A percentile compares a stretch with the other conserved stretches of the same genome.
Evolutionary conservation across 1,140 invertebrate species (phyloP).

Genomic region (Carcinoscorpius rotundicauda): DNA sequence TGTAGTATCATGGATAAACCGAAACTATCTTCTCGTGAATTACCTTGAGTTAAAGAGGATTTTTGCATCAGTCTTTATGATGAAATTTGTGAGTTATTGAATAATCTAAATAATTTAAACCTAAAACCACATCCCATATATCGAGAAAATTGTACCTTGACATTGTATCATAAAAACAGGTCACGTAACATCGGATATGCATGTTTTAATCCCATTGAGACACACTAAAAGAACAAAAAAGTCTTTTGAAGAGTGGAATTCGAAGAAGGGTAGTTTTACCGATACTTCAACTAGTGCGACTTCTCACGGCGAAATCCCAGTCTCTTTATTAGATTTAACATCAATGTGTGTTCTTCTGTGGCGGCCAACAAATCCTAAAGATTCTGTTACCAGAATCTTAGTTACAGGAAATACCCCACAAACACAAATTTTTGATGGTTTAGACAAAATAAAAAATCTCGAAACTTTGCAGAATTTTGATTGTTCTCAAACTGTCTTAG

Average conservation of each 20-base stretch:
- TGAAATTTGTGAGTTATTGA: constrained; percentile 70
- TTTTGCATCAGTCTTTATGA: constrained; percentile 71
- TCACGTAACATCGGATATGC: constrained; percentile 93
- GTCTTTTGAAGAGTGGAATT: constrained; percentile 79
- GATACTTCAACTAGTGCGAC: constrained; percentile 22
- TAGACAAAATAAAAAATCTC: too few species aligned
- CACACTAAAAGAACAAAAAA: constrained; percentile 87
- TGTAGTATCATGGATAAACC: constrained; percentile 61
- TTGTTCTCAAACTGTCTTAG: too few species aligned
- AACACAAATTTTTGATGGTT: too few species aligned
- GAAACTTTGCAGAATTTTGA: too few species aligned
- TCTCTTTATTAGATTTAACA: too few species aligned
- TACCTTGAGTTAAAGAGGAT: constrained; percentile 56
- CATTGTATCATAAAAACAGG: constrained; percentile 94
- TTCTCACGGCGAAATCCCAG: constrained; percentile 33
- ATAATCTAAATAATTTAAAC: constrained; percentile 66
- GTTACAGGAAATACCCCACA: too few species aligned
- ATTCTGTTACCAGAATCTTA: too few species aligned
- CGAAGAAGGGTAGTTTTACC: constrained; percentile 33
- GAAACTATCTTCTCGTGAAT: constrained; percentile 34
- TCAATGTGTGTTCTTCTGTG: too few species aligned
- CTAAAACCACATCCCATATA: constrained; percentile 71
- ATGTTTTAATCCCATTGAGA: constrained; percentile 81
- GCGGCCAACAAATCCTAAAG: too few species aligned
- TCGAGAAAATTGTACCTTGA: constrained; percentile 53